phyloP scores from a whole-genome alignment of 2,797 vertebrate genomes.

The Pitangus sulphuratus region DNA sequence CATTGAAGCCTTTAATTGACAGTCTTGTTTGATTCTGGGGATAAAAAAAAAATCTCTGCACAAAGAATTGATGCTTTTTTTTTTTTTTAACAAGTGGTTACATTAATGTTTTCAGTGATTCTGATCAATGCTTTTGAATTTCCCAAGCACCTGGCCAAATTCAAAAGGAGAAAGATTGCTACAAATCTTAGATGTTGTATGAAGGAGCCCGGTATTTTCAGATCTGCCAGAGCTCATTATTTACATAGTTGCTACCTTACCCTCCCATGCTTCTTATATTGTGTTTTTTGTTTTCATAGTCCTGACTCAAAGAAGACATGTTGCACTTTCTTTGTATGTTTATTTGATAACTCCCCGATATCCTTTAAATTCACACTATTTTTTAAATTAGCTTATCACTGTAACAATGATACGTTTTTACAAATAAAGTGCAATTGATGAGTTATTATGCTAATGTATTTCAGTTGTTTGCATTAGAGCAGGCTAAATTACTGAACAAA shows the following conservation, averaged over 20 bases:
- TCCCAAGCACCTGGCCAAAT: background rate
- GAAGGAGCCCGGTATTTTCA: background rate
- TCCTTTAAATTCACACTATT: background rate
- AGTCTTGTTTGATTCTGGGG: background rate
- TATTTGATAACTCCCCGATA: background rate
- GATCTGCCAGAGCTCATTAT: background rate
- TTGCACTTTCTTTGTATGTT: background rate
- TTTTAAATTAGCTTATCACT: background rate
- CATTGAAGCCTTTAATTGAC: background rate
- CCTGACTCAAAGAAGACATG: background rate
- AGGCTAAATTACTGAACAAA: slow-evolving; percentile 23
- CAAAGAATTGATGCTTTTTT: background rate
- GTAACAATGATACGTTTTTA: background rate
- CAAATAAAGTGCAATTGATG: background rate
- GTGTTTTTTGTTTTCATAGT: background rate
- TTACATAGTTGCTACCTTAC: background rate
- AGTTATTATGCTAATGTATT: background rate
- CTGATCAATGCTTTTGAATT: background rate
- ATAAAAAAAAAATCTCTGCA: background rate
- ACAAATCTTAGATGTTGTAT: background rate
- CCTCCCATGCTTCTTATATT: background rate
- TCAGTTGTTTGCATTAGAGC: background rate
- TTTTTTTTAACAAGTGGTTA: background rate
- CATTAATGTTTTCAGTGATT: background rate
- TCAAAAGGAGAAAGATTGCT: background rate